phyloP scores from a whole-genome alignment of 2,797 vertebrate species.

The Moxostoma hubbsi region DNA sequence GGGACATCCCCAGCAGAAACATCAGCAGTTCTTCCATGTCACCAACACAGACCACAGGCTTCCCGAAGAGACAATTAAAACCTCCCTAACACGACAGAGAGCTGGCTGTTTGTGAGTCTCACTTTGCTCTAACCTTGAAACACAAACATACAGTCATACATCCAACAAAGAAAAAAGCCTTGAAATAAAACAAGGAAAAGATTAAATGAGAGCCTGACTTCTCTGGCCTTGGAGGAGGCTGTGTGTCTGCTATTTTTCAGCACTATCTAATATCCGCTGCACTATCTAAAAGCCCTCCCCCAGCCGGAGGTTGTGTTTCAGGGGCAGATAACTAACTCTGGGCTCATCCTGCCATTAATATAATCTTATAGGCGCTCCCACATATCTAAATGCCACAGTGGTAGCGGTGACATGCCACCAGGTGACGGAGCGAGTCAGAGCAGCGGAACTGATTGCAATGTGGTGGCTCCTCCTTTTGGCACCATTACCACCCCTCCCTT shows the following conservation, averaged over 20 bases:
- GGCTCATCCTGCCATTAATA: slow-evolving; percentile 73
- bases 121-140: slow-evolving; percentile 13
- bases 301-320: slow-evolving; percentile 53
- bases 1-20: neutral
- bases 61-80: slow-evolving; percentile 33
- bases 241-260: slow-evolving; percentile 58
- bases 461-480: slow-evolving; percentile 50
- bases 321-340: slow-evolving; percentile 69
- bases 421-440: slow-evolving; percentile 63
- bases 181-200: slow-evolving; percentile 31
- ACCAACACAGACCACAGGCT: slow-evolving; percentile 6
- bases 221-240: slow-evolving; percentile 41
- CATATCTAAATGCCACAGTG: slow-evolving; percentile 58
- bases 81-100: neutral
- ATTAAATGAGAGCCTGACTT: slow-evolving; percentile 23
- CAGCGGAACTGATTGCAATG: slow-evolving; percentile 72
- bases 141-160: neutral
- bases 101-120: slow-evolving; percentile 6
- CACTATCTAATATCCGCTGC: slow-evolving; percentile 61
- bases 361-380: slow-evolving; percentile 67
- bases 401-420: slow-evolving; percentile 54
- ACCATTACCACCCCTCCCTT: slow-evolving; percentile 50
- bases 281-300: slow-evolving; percentile 57
- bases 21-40: neutral
- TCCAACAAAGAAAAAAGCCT: slow-evolving; percentile 8